A percentile compares a stretch with the other conserved stretches of the same genome.
Conservation (phyloP, 2,797 vertebrate species). For the Sylvilagus floridanus region DNA sequence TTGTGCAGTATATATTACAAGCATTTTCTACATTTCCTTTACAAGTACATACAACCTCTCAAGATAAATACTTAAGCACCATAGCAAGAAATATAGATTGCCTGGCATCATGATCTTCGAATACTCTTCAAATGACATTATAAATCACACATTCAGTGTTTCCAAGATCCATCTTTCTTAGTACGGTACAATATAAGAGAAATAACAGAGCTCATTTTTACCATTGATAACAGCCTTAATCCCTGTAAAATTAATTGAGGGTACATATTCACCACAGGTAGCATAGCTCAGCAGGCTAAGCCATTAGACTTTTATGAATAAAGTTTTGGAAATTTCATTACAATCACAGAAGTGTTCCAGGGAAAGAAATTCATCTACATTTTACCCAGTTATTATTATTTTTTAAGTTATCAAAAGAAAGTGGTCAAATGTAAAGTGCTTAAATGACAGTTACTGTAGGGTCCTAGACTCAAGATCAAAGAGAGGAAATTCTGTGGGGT, state of each 20-base stretch:
- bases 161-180: conserved; percentile 37
- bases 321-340: conserved; percentile 43
- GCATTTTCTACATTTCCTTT: conserved; percentile 13
- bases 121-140: conserved; percentile 25
- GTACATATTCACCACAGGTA: neutral
- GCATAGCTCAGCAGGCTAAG: neutral
- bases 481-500: neutral
- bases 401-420: neutral
- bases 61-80: conserved; percentile 29
- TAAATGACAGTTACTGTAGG: neutral
- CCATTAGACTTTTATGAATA: neutral
- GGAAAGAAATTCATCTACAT: neutral
- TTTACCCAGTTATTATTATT: neutral
- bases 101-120: neutral
- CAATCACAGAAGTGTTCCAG: neutral
- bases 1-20: neutral
- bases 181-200: neutral
- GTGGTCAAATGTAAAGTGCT: neutral
- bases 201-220: conserved; percentile 34
- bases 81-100: neutral
- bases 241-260: neutral
- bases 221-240: neutral
- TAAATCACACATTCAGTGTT: neutral
- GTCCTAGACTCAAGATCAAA: neutral
- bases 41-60: neutral